These are phyloP conservation scores for Pygmarrhopalites habei DNA, from an alignment of 1,140 invertebrate species.

Conservation along the genomic window DNA sequence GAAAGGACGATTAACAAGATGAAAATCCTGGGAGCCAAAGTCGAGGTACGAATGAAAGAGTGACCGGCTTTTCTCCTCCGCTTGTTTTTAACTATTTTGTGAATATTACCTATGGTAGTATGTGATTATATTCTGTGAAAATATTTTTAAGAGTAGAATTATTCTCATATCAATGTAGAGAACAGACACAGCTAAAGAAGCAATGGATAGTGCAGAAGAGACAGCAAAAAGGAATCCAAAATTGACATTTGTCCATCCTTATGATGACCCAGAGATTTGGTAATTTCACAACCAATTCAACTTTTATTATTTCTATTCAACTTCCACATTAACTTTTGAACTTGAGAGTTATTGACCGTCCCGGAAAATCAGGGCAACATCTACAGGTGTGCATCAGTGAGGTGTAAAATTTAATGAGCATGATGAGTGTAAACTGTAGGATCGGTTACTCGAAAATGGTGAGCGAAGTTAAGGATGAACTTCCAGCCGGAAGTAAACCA, in stretches of 20 bases:
- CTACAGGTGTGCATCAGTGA: no score
- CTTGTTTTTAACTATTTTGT: background rate
- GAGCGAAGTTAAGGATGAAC: slow-evolving; percentile 45
- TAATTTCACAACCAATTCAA: slow-evolving; percentile 32
- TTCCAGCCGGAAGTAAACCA: slow-evolving; percentile 38
- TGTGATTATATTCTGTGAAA: background rate
- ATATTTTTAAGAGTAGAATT: background rate
- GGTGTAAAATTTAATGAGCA: background rate
- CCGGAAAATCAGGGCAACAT: background rate
- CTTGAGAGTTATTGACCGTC: background rate
- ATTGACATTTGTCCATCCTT: slow-evolving; percentile 47
- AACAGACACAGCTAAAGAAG: slow-evolving; percentile 46
- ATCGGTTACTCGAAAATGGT: slow-evolving; percentile 48
- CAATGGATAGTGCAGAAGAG: slow-evolving; percentile 45
- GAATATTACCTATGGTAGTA: background rate
- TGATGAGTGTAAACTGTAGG: slow-evolving; percentile 41
- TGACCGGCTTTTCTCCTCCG: background rate
- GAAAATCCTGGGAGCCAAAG: slow-evolving; percentile 41
- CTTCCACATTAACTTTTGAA: background rate
- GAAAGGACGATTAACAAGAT: slow-evolving; percentile 43
- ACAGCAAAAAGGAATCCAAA: slow-evolving; percentile 39
- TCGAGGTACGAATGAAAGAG: slow-evolving; percentile 34
- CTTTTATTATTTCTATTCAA: background rate
- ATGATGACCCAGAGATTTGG: slow-evolving; percentile 49
- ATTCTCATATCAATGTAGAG: slow-evolving; percentile 35